A percentile compares a stretch with the other conserved stretches of the same genome.
Conservation (phyloP, 2,888 invertebrate genomes). For the Hirtodrosophila confusa region DNA sequence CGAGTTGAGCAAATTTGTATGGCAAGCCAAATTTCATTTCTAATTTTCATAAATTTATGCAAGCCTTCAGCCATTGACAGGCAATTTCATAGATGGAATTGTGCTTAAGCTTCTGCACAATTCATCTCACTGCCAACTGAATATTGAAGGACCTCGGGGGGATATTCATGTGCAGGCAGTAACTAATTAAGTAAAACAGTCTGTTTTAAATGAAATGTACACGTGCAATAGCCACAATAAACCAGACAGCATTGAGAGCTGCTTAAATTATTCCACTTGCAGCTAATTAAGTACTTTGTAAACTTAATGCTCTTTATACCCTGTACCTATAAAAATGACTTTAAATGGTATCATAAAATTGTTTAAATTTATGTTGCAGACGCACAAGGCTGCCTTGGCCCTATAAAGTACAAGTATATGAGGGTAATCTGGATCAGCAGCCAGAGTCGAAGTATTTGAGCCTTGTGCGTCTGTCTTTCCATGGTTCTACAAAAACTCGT, state of each 20-base stretch:
- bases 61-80: conserved; percentile 18
- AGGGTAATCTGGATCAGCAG: too few species aligned
- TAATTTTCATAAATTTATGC: conserved; percentile 33
- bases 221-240: conserved; percentile 5
- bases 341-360: too few species aligned
- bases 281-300: neutral
- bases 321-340: neutral
- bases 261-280: conserved; percentile 10
- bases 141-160: conserved; percentile 17
- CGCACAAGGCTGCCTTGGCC: too few species aligned
- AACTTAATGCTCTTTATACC: conserved; percentile 7
- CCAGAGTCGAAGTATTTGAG: too few species aligned
- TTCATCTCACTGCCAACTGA: conserved; percentile 17
- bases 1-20: neutral
- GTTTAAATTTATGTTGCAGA: too few species aligned
- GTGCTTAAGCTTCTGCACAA: conserved; percentile 12
- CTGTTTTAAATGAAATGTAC: conserved; percentile 34
- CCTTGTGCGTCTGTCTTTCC: too few species aligned
- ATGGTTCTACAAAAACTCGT: too few species aligned
- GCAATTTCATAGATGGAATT: conserved; percentile 24
- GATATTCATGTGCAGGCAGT: conserved; percentile 4
- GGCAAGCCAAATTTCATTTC: conserved; percentile 8
- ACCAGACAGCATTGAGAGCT: conserved; percentile 4
- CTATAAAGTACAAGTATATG: too few species aligned
- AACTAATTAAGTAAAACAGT: conserved; percentile 48